Base-by-base conservation (phyloP, 2,113 vertebrate species). In the Collichthys lucidus region DNA sequence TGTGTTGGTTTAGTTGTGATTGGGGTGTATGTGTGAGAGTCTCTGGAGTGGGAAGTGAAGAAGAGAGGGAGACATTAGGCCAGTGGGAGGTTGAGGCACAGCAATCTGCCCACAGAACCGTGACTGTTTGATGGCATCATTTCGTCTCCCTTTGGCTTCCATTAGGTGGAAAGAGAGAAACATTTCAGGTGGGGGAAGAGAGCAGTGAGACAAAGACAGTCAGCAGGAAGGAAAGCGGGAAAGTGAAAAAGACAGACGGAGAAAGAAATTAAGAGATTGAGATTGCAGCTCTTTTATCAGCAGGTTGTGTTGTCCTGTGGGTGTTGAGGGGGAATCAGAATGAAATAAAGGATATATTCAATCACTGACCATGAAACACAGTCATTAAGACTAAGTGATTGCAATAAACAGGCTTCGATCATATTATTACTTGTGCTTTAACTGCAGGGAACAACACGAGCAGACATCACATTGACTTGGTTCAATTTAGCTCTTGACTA, bases 371-470 rank as follows among this genome's bases (percentile, higher is more conserved):
- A 79, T 35, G 72, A 90, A 90, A 89, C 86, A 88, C 68, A 88
- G 68, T 89, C 90, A 79, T 92, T 91, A 89, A 86, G 84, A 74
- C 72, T 77, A 90, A 89, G 66, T 64, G 80, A 89, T 81, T 81
- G 84, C 83, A 89, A 88, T 85, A 83, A 88, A 88, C 60, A 68
- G 68, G 29, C 82, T 87, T 81, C 17, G 44, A 89, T 90, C 74
- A 89, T 91, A 64, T 59, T 84, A 80, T 80, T 90, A 83, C 68
- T 77, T 71, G 74, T 35, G 57, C 84, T 83, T 81, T 64, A 84
- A 85, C 83, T 73, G 61, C 83, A 86, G 84, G 80, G 78, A 89
- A 86, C 77, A 90, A 79, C 35, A 69, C 56, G 9, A 78, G 60
- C 78, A 87, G 79, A 77, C 77, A 49, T 57, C 44, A 53, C 86